phyloP scores from a whole-genome alignment of 1,140 invertebrate genomes.

The Bombus cullumanus region DNA sequence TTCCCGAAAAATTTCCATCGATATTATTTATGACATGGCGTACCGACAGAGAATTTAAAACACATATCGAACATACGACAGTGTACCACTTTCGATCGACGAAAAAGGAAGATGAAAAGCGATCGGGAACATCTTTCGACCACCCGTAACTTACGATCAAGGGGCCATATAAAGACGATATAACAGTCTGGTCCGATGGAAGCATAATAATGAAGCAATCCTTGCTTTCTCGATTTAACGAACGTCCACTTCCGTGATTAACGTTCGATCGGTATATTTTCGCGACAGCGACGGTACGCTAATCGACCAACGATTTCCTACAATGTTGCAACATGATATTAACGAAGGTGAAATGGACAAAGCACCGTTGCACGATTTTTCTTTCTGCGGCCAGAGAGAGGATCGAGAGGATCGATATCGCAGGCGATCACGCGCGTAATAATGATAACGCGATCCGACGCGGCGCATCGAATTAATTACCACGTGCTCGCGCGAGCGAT shows the following conservation, averaged over 20 bases:
- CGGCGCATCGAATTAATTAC: slow-evolving; percentile 60
- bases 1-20: background rate
- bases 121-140: background rate
- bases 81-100: background rate
- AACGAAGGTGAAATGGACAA: background rate
- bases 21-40: background rate
- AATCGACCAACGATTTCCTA: background rate
- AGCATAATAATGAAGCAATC: slow-evolving; percentile 14
- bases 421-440: slow-evolving; percentile 30
- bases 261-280: background rate
- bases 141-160: background rate
- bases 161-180: background rate
- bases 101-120: slow-evolving; percentile 1
- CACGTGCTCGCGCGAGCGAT: slow-evolving; percentile 48
- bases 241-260: slow-evolving; percentile 4
- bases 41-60: background rate
- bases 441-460: slow-evolving; percentile 57
- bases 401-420: slow-evolving; percentile 35
- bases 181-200: background rate
- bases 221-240: background rate
- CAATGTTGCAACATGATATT: slow-evolving; percentile 25
- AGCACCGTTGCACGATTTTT: slow-evolving; percentile 9
- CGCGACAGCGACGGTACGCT: background rate
- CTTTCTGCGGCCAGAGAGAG: background rate
- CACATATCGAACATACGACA: background rate